Conservation (phyloP, 35 echinoderm and acorn worm genomes). For the Ophiothrix spiculata region DNA sequence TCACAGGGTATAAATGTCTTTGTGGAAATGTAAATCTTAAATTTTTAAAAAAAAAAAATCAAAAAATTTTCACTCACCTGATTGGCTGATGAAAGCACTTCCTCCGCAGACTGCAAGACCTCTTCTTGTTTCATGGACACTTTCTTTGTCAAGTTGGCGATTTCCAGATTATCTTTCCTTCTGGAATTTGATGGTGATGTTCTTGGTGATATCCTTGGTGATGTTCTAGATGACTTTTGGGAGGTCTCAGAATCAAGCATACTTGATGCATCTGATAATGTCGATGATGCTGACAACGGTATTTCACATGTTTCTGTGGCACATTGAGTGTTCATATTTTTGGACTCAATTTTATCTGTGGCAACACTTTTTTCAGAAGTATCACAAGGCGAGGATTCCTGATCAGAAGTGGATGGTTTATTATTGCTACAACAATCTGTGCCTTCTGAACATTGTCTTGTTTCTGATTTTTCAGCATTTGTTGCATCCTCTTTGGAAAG, state of each 20-base stretch:
- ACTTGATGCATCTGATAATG: not conserved
- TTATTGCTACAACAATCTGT: too few relatives aligned
- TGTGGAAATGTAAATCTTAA: too few relatives aligned
- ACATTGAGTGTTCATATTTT: not conserved
- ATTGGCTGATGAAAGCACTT: constrained; percentile 88
- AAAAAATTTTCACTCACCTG: constrained; percentile 78
- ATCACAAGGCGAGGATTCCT: too few relatives aligned
- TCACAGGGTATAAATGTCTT: too few relatives aligned
- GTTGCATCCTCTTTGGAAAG: too few relatives aligned
- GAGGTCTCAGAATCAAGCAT: not conserved
- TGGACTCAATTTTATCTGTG: not conserved
- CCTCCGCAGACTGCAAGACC: constrained; percentile 87
- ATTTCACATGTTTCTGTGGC: not conserved
- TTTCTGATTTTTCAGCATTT: too few relatives aligned
- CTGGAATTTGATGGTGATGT: constrained; percentile 22
- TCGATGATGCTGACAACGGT: not conserved
- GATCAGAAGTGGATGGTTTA: too few relatives aligned
- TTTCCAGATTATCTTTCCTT: constrained; percentile 72
- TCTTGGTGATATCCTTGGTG: constrained; percentile 23
- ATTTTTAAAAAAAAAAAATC: too few relatives aligned
- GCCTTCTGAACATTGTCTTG: too few relatives aligned
- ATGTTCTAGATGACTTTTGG: not conserved
- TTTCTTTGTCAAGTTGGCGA: constrained; percentile 92
- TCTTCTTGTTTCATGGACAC: constrained; percentile 89
- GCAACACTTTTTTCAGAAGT: not conserved